Evolutionary conservation across 1,140 invertebrate species (phyloP), one percentile per base, ranked within the genome.

Genomic region (Phthorimaea operculella): DNA sequence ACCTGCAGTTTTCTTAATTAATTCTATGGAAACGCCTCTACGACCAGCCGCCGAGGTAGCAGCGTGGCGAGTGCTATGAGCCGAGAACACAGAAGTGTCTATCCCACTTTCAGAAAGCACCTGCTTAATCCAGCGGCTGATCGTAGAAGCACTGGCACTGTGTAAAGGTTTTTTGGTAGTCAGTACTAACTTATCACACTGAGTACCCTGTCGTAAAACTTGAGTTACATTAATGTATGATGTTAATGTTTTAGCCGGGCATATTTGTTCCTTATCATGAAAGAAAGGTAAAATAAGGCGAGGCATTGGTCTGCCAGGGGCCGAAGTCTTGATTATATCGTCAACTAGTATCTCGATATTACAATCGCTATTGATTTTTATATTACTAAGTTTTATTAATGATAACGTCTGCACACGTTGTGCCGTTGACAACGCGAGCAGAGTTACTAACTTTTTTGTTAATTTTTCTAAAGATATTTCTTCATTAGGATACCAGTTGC

Each of bases 281-380:
- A 60, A 60, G 33, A 60, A 55, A 2, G 58, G 54, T 28, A 60
- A 49, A 17, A 44, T 8, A 3, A 60, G 33, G 4, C 16, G 5
- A 14, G 54, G 54, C 18, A 12, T 1, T 45, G 7, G 28, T 39
- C 34, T 21, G 6, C 53, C 42, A 47, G 54, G 58, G 10, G 51
- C 49, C 4, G 58, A 55, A 14, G 58, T 59, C 49, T 59, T 59
- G 28, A 59, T 52, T 15, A 59, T 7, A 36, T 59, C 49, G 45
- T 11, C 12, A 39, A 59, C 52, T 11, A 21, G 39, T 18, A 61
- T 51, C 33, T 54, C 14, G 15, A 61, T 54, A 33, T 14, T 48
- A 39, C n/a, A 21, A 12, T 18, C 28, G n/a, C 14, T 8, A 36
- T 14, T 49, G 11, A 39, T 50, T 55, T 34, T 16, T 52, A 49